Evolutionary conservation across 2,797 vertebrate species (phyloP).

Genomic region (Microhierax caerulescens): DNA sequence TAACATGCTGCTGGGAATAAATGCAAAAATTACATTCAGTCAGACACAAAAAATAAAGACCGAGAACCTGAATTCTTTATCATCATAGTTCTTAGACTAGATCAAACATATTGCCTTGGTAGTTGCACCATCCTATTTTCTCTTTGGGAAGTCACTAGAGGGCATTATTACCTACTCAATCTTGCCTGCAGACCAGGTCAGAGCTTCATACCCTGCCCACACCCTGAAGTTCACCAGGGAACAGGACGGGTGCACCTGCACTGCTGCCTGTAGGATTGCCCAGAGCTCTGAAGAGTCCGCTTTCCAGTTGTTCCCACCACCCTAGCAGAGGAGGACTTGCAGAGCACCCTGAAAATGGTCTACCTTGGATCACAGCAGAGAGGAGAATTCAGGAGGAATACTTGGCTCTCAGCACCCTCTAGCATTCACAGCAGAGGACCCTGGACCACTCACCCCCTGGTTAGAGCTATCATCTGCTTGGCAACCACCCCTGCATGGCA

Average conservation of each 20-base stretch:
- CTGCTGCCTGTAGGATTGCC: background rate
- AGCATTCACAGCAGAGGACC: background rate
- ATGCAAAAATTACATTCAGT: background rate
- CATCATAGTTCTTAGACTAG: background rate
- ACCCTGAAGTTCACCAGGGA: background rate
- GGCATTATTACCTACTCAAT: slow-evolving; percentile 39
- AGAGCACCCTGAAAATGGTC: background rate
- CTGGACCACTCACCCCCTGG: background rate
- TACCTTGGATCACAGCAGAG: background rate
- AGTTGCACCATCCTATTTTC: background rate
- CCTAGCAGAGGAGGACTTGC: background rate
- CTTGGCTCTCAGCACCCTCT: background rate
- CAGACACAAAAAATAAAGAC: background rate
- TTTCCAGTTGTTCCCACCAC: background rate
- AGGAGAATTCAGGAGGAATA: background rate
- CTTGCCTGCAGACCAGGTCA: background rate
- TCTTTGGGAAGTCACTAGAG: slow-evolving; percentile 21
- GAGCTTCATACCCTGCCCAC: too few relatives aligned
- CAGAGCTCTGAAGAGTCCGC: background rate
- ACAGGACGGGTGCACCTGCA: rapidly evolving
- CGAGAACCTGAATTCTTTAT: background rate
- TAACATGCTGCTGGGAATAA: background rate
- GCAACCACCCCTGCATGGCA: background rate
- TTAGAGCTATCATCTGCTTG: background rate
- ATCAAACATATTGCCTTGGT: background rate